Evolutionary conservation across 1,140 invertebrate species (phyloP).

Genomic region (Neuroterus valhalla): DNA sequence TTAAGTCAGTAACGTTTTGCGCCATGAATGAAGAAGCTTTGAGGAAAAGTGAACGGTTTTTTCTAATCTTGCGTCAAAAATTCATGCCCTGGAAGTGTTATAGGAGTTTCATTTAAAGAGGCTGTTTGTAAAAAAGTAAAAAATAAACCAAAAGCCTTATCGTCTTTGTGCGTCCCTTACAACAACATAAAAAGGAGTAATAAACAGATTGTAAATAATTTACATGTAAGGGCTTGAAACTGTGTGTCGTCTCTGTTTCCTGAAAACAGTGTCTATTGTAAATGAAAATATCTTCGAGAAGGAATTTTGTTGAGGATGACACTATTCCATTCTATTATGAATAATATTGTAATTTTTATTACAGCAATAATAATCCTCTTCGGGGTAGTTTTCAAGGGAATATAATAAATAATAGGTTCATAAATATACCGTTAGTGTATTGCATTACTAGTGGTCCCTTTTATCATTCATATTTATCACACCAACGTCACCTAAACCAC

Average conservation of each 20-base stretch:
- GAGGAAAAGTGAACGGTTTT: background rate
- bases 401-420: background rate
- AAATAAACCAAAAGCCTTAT: background rate
- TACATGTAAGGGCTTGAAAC: conserved; percentile 20
- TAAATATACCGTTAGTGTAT: conserved; percentile 14
- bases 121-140: background rate
- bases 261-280: conserved; percentile 4
- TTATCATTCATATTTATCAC: background rate
- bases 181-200: background rate
- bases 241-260: conserved; percentile 21
- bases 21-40: background rate
- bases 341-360: background rate
- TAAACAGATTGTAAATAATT: conserved; percentile 5
- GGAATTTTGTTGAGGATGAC: background rate
- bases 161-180: background rate
- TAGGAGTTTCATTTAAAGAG: background rate
- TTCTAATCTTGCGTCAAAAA: conserved; percentile 7
- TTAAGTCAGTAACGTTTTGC: no score
- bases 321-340: background rate
- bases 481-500: background rate
- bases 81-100: background rate
- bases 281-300: background rate
- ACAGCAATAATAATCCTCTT: no score
- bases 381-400: background rate
- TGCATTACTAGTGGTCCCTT: conserved; percentile 1